These are phyloP conservation scores for Pyrrhosoma nymphula DNA, from an alignment of 2,888 invertebrate genomes.

Conservation along the genomic window DNA sequence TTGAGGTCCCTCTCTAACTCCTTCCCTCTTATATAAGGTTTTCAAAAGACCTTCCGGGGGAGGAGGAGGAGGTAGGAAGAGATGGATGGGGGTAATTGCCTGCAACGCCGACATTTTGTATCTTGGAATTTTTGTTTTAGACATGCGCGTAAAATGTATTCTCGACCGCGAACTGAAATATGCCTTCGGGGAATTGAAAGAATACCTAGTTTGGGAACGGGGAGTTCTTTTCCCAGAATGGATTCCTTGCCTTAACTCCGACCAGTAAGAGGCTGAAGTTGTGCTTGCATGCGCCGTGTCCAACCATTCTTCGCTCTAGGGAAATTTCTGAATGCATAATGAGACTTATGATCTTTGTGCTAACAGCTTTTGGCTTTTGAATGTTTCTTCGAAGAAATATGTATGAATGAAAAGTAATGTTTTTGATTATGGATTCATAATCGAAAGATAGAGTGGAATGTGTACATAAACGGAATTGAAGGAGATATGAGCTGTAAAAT, in stretches of 20 bases:
- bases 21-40: not conserved
- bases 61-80: not conserved
- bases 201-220: not conserved
- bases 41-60: not conserved
- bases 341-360: not conserved
- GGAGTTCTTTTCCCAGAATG: not conserved
- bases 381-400: not conserved
- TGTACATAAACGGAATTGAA: no score
- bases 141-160: not conserved
- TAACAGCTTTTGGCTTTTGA: not conserved
- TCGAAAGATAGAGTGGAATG: no score
- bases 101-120: not conserved
- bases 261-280: not conserved
- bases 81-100: not conserved
- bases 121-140: not conserved
- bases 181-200: not conserved
- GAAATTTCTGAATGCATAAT: not conserved
- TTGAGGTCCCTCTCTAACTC: not conserved
- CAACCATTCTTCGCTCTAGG: not conserved
- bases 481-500: no score
- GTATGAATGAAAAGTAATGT: no score
- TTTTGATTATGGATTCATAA: no score
- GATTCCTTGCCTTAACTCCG: not conserved
- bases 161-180: not conserved
- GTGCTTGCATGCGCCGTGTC: not conserved